Base-by-base conservation (phyloP, 64 coral and sea anemone genomes). In the Platygyra sinensis region DNA sequence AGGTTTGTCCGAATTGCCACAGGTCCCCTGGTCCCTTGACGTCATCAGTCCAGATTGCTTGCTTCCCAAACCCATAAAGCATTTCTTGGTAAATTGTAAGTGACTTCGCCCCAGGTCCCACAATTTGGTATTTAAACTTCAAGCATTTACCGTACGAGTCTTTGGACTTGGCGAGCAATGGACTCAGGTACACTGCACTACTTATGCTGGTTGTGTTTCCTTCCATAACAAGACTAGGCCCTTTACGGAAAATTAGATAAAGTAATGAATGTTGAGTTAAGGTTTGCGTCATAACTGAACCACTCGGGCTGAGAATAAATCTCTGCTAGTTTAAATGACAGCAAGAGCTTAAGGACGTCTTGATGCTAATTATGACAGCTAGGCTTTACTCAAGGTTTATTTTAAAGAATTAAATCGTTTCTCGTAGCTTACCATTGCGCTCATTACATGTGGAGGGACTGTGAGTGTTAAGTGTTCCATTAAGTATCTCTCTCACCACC, bases 71-170 rank as follows among this genome's bases (percentile, higher is more conserved):
- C 31, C 52, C 86, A 25, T 83, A 82, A 82, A 32, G 62, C 64
- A 74, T 33, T 74, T 93, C 64, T 81, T 93, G 86, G 88, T 88
- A 31, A n/a, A 89, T 27, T 25, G 32, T 93, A 32, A 93, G 77
- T 20, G 76, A 77, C 18, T 13, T 72, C 57, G 78, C 76, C 6
- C 78, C 86, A 83, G n/a, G 76, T 28, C 91, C 84, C 27, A 74
- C 29, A 36, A 89, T 7, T 38, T 75, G 88, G 67, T 89, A 93
- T 36, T 86, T 93, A 80, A 93, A 93, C 24, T 61, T 78, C 10
- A 93, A 30, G 36, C 91, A 93, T 62, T 55, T 73, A 11, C 77
- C 86, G 30, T 67, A 86, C 10, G 64, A 72, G 42, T 93, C 86
- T 18, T 77, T 46, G 52, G 91, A 93, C 67, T 78, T 87, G 29